These are phyloP conservation scores for Actinemys pallida DNA, from an alignment of 2,113 vertebrate genomes.

Conservation along the genomic window DNA sequence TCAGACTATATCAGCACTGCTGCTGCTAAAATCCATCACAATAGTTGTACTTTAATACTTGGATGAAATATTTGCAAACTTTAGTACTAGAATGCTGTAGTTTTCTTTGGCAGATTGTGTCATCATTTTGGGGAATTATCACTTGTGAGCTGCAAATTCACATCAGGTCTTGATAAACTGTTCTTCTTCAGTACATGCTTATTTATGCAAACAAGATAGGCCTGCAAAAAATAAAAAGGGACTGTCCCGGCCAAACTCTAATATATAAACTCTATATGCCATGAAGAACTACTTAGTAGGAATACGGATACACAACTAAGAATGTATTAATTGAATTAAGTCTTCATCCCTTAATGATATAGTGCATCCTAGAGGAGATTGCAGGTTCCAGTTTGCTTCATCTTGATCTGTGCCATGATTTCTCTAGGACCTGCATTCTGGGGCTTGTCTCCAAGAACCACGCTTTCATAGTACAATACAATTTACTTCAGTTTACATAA, in stretches of 20 bases:
- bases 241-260: no score
- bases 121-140: neutral
- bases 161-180: neutral
- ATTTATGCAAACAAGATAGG: neutral
- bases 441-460: neutral
- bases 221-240: no score
- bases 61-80: constrained; percentile 3
- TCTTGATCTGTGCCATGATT: accelerated
- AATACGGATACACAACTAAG: neutral
- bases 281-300: neutral
- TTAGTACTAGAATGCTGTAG: accelerated
- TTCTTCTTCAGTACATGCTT: accelerated
- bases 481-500: neutral
- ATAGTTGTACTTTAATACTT: neutral
- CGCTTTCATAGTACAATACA: neutral
- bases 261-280: neutral
- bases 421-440: neutral
- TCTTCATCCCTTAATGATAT: neutral
- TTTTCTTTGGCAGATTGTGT: neutral
- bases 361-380: neutral
- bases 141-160: neutral
- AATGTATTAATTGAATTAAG: neutral
- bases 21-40: neutral
- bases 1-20: neutral
- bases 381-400: neutral